Evolutionary conservation across 1,140 invertebrate genomes (phyloP).

Genomic region (Tetramorium simillimum): DNA sequence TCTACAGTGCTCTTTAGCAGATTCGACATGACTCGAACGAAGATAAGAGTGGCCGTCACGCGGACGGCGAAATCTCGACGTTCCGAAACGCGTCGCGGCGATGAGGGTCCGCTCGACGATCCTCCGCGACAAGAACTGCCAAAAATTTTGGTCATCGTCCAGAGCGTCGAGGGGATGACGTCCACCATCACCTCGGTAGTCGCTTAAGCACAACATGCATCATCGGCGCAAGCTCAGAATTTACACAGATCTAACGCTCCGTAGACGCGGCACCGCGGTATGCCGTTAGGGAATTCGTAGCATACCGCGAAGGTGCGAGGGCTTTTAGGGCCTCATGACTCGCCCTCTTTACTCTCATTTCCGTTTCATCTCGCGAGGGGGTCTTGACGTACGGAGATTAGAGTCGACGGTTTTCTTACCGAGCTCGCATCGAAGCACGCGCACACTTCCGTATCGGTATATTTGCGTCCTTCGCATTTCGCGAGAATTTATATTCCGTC

Average conservation of each 20-base stretch:
- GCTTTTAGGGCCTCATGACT: slow-evolving; percentile 27
- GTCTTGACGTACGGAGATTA: slow-evolving; percentile 69
- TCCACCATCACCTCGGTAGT: slow-evolving; percentile 83
- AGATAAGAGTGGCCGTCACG: slow-evolving; percentile 62
- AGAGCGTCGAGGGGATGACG: slow-evolving; percentile 78
- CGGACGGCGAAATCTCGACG: slow-evolving; percentile 2
- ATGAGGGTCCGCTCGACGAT: slow-evolving; percentile 64
- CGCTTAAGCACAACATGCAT: slow-evolving; percentile 86
- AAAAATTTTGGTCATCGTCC: slow-evolving; percentile 74
- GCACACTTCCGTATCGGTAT: slow-evolving; percentile 44
- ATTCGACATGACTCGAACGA: slow-evolving; percentile 74
- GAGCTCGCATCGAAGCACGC: slow-evolving; percentile 63
- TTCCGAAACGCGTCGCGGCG: slow-evolving; percentile 16
- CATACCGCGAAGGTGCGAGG: slow-evolving; percentile 1
- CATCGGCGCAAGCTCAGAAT: slow-evolving; percentile 86
- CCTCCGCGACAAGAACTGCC: slow-evolving; percentile 67
- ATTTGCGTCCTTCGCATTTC: background rate
- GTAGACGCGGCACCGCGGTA: slow-evolving; percentile 65
- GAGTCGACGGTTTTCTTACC: slow-evolving; percentile 58
- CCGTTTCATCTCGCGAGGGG: slow-evolving; percentile 19
- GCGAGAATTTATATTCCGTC: too few species aligned
- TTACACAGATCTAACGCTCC: slow-evolving; percentile 76
- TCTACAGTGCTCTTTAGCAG: slow-evolving; percentile 80
- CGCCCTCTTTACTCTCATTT: slow-evolving; percentile 45
- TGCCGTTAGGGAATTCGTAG: background rate